Evolutionary conservation across 1,140 invertebrate genomes (phyloP), one percentile per base, ranked within the genome.

Genomic region (Phymorhynchus buccinoides): DNA sequence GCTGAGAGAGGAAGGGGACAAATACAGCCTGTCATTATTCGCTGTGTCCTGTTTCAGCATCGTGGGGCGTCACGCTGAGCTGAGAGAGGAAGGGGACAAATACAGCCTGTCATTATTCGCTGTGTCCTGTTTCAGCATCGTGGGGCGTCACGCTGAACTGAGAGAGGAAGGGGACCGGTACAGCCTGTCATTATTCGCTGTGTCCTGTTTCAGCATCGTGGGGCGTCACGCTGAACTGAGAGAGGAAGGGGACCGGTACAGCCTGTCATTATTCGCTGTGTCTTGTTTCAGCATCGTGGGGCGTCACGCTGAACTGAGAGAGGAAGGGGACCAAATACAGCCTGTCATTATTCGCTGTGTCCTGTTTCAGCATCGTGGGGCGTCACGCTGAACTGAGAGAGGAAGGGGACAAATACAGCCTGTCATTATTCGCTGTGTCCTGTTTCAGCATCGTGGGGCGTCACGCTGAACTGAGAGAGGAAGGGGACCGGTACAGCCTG

Each of bases 401-500:
- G 7, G 44, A 48, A 18, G 44, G 44, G n/a, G n/a, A n/a, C n/a
- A n/a, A n/a, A n/a, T n/a, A n/a, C n/a, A n/a, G n/a, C n/a, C n/a
- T 52, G 48, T 52, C 9, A 9, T 52, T 9, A 52, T 22, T 52
- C 48, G 48, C 48, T 52, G 48, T 52, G 48, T 52, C 7, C 9
- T 66, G 62, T 66, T 22, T 4, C 62, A 66, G 62, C 22, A 71
- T 71, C 6, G 30, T 9, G 68, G 30, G 68, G 22, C 48, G 9
- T 22, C 48, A 52, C n/a, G n/a, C 48, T 52, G 48, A 79, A 42
- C 42, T 86, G 14, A n/a, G n/a, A n/a, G n/a, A n/a, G n/a, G n/a
- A n/a, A n/a, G n/a, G n/a, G n/a, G n/a, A n/a, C n/a, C n/a, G n/a
- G n/a, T n/a, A n/a, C n/a, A n/a, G n/a, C n/a, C n/a, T n/a, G 41